A percentile compares a stretch with the other conserved stretches of the same genome.
These are phyloP conservation scores for Epinephelus cyanopodus DNA, from an alignment of 2,113 vertebrate genomes.

Conservation along the genomic window DNA sequence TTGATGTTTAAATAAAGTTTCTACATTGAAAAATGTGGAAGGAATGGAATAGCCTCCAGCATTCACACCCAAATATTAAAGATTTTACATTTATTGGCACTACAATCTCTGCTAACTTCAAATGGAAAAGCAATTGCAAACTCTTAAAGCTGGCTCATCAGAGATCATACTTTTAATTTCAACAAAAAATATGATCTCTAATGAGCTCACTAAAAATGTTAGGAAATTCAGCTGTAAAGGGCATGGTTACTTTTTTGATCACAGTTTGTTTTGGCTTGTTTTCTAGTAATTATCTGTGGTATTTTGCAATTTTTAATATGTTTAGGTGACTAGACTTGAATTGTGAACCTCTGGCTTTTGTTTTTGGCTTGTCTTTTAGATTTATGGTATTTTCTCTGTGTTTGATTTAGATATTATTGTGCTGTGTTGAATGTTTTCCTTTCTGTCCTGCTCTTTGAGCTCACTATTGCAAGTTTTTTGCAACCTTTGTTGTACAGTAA, in stretches of 20 bases:
- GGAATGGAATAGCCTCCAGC: no score
- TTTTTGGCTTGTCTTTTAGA: not conserved
- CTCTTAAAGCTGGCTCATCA: not conserved
- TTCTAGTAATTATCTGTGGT: not conserved
- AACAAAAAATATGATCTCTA: no score
- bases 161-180: not conserved
- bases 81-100: not conserved
- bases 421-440: not conserved
- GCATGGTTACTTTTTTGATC: no score
- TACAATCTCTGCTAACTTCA: not conserved
- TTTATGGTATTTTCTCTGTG: not conserved
- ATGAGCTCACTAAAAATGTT: no score
- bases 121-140: not conserved
- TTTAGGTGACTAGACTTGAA: not conserved
- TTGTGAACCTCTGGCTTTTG: not conserved
- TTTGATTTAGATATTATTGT: not conserved
- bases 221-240: no score
- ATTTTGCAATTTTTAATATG: not conserved
- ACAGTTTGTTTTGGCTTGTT: not conserved
- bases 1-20: no score
- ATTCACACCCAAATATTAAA: not conserved
- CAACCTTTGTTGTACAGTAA: not conserved
- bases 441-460: not conserved
- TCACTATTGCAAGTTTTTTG: not conserved
- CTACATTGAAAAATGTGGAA: no score